These are phyloP conservation scores for Elysia crispata DNA, from an alignment of 2,888 invertebrate genomes.

Conservation along the genomic window DNA sequence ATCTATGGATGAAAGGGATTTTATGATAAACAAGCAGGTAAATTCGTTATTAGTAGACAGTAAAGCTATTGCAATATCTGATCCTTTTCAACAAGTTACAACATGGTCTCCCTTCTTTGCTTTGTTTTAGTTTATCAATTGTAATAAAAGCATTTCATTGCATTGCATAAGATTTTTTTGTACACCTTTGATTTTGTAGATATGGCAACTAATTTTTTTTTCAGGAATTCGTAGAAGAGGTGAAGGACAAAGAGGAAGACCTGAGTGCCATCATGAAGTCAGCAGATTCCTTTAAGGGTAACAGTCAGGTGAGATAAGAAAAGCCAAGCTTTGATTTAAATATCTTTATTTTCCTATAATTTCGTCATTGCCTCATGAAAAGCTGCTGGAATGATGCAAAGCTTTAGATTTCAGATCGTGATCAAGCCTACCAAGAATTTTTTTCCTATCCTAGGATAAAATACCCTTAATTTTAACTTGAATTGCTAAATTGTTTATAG, in stretches of 20 bases:
- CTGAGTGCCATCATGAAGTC: slow-evolving; percentile 65
- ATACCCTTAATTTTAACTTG: too few species aligned
- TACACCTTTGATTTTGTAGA: neutral
- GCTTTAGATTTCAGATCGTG: too few species aligned
- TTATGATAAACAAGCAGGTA: too few species aligned
- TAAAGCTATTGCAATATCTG: too few species aligned
- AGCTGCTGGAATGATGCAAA: too few species aligned
- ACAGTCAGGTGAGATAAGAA: slow-evolving; percentile 64
- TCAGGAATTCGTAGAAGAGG: slow-evolving; percentile 71
- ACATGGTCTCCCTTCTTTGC: too few species aligned
- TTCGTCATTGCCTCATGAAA: too few species aligned
- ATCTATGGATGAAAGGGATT: too few species aligned
- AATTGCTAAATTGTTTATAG: too few species aligned
- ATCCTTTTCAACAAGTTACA: too few species aligned
- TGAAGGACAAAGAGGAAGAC: slow-evolving; percentile 69
- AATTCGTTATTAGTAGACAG: too few species aligned
- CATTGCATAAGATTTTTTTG: neutral
- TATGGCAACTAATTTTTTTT: neutral
- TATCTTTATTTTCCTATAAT: neutral
- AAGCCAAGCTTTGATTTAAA: neutral
- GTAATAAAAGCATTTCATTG: neutral
- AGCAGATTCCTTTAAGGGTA: slow-evolving; percentile 69
- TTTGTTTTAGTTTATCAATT: neutral
- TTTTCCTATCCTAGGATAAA: too few species aligned
- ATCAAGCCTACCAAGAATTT: neutral